phyloP scores from a whole-genome alignment of 2,888 invertebrate species.

The Tinea pellionella region DNA sequence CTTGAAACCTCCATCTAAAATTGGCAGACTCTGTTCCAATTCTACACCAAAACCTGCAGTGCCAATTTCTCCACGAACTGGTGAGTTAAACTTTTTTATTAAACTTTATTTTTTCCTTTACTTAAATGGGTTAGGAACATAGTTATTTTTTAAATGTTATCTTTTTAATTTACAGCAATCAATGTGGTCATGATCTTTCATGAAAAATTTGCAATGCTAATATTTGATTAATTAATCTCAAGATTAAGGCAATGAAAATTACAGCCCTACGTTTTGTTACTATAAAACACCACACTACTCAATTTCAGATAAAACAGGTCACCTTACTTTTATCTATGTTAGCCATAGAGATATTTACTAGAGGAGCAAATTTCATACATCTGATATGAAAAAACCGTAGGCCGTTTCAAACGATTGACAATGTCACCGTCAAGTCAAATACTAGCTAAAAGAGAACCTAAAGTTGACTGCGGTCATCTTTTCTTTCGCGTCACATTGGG shows the following conservation, averaged over 20 bases:
- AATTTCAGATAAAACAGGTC: too few relatives aligned
- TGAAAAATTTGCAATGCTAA: constrained; percentile 3
- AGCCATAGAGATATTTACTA: too few relatives aligned
- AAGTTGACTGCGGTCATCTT: too few relatives aligned
- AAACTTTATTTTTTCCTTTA: not conserved
- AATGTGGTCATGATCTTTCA: not conserved
- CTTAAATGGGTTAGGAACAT: not conserved
- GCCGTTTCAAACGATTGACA: too few relatives aligned
- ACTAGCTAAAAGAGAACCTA: too few relatives aligned
- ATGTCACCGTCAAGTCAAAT: too few relatives aligned
- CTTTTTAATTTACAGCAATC: not conserved
- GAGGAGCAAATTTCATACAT: too few relatives aligned
- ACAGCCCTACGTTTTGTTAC: not conserved
- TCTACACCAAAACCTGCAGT: constrained; percentile 75
- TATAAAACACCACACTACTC: too few relatives aligned
- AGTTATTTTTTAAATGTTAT: not conserved
- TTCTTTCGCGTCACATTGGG: too few relatives aligned
- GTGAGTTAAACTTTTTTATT: constrained; percentile 35
- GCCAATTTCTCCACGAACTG: constrained; percentile 69
- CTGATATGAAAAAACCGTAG: too few relatives aligned
- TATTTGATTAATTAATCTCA: not conserved
- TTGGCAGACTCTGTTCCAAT: constrained; percentile 74
- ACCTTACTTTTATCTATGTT: too few relatives aligned
- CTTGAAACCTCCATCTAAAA: constrained; percentile 74
- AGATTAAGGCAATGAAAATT: not conserved